A percentile compares a stretch with the other conserved stretches of the same genome.
Conservation (phyloP, 2,113 vertebrate genomes). For the Gallinago undulata region DNA sequence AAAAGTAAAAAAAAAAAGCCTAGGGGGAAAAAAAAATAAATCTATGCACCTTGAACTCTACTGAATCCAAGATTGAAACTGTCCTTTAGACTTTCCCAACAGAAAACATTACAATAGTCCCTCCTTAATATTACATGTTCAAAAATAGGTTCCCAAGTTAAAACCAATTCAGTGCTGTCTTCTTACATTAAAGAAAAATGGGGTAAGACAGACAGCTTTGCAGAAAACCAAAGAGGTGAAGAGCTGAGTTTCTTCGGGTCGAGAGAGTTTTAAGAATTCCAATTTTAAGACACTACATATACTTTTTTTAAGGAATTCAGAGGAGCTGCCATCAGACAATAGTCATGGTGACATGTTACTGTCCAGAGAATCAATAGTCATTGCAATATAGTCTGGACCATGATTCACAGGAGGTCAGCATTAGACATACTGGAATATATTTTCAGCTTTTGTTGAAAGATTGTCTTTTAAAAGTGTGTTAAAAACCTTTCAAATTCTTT, state of each 20-base stretch:
- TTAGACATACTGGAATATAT: neutral
- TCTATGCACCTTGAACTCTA: neutral
- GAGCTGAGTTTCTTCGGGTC: neutral
- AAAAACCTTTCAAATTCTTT: neutral
- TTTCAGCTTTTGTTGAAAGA: neutral
- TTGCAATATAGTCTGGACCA: neutral
- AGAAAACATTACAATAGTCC: neutral
- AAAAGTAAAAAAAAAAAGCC: neutral
- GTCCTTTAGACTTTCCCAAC: neutral
- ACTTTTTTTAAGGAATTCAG: neutral
- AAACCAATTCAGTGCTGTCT: neutral
- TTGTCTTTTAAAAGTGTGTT: neutral
- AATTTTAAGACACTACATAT: neutral
- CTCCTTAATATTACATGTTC: neutral
- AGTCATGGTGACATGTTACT: neutral
- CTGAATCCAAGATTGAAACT: neutral
- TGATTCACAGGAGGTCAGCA: neutral
- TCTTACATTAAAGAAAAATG: neutral
- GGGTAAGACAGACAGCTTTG: neutral
- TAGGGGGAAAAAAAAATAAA: neutral
- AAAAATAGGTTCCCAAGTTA: neutral
- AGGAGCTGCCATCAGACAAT: neutral
- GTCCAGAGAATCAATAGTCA: neutral
- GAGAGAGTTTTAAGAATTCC: neutral
- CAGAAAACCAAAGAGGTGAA: neutral